phyloP scores from a whole-genome alignment of 2,888 invertebrate genomes.

The Invenusta paracnida region DNA sequence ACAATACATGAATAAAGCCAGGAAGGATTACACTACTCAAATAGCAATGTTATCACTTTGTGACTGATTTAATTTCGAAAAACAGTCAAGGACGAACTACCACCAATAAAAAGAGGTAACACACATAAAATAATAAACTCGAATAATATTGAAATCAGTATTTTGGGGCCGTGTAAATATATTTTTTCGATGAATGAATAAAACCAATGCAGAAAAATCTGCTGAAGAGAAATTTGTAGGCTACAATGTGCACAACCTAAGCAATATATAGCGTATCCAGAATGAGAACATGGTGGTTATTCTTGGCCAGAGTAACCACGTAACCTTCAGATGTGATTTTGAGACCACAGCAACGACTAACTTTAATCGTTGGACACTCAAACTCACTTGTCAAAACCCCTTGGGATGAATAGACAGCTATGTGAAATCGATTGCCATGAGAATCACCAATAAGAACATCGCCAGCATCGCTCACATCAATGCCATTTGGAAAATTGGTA shows the following conservation, averaged over 20 bases:
- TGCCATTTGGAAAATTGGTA: constrained; percentile 94
- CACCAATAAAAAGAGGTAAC: constrained; percentile 20
- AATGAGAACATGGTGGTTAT: constrained; percentile 95
- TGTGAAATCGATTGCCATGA: constrained; percentile 93
- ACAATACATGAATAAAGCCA: constrained; percentile 23
- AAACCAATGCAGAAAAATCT: background rate
- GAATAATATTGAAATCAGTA: background rate
- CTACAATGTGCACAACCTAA: constrained; percentile 46
- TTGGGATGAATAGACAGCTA: constrained; percentile 85
- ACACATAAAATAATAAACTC: background rate
- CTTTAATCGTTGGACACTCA: constrained; percentile 94
- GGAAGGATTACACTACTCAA: background rate
- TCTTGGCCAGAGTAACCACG: constrained; percentile 83
- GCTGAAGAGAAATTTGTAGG: no score
- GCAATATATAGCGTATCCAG: constrained; percentile 64
- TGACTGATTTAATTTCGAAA: background rate
- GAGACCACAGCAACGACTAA: constrained; percentile 91
- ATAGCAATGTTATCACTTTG: background rate
- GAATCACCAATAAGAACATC: constrained; percentile 93
- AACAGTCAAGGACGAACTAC: constrained; percentile 14
- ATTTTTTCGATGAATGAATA: background rate
- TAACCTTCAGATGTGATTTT: constrained; percentile 94
- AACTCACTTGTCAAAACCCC: constrained; percentile 71
- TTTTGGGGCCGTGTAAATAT: background rate
- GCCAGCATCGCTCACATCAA: constrained; percentile 91